Conservation (phyloP, 2,113 vertebrate species). For the Carassius auratus region DNA sequence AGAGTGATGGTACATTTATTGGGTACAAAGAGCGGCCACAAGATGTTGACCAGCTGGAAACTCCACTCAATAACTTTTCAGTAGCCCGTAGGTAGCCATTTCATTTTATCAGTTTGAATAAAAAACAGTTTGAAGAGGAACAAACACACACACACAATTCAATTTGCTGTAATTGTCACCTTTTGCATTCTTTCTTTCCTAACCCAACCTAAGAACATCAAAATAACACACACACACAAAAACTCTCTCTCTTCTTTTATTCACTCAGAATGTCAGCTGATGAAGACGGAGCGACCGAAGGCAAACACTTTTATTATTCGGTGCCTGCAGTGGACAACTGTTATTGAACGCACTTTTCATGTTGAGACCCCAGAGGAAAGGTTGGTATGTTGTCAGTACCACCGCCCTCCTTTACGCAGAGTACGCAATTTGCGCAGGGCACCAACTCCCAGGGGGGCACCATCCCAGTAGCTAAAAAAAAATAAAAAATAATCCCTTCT, state of each 20-base stretch:
- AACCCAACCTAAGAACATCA: background rate
- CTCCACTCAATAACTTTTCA: slow-evolving; percentile 97
- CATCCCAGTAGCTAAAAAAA: no score
- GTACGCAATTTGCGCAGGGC: no score
- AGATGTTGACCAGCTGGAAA: slow-evolving; percentile 93
- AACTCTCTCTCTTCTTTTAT: slow-evolving; percentile 23
- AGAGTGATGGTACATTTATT: slow-evolving; percentile 95
- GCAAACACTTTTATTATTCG: slow-evolving; percentile 99
- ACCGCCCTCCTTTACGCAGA: no score
- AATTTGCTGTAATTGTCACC: no score
- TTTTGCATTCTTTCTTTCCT: background rate
- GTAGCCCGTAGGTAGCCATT: slow-evolving; percentile 88
- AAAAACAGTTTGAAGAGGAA: background rate
- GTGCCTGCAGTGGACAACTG: slow-evolving; percentile 98
- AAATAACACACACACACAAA: background rate
- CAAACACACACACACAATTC: background rate
- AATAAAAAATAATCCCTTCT: no score
- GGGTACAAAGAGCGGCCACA: slow-evolving; percentile 98
- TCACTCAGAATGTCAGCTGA: slow-evolving; percentile 93
- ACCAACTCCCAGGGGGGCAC: no score
- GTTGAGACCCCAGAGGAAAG: slow-evolving; percentile 97
- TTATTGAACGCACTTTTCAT: slow-evolving; percentile 98
- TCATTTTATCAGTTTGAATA: background rate
- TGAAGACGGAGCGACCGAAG: slow-evolving; percentile 97
- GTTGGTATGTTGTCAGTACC: slow-evolving; percentile 69